phyloP scores from a whole-genome alignment of 92 coral and sea anemone species.

The Chrysogorgia sp. region DNA sequence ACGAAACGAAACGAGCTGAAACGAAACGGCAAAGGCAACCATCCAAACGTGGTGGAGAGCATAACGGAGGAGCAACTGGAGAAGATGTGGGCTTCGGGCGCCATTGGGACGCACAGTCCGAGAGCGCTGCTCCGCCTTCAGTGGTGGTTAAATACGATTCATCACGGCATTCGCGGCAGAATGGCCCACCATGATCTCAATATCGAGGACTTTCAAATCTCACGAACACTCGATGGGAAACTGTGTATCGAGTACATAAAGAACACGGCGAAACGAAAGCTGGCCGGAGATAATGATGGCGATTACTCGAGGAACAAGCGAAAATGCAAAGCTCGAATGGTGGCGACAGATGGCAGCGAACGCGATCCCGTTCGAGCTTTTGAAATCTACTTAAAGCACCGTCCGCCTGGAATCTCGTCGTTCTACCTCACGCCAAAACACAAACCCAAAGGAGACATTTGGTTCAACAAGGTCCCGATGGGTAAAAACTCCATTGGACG shows the following conservation, averaged over 20 bases:
- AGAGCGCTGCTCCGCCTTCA: conserved; percentile 91
- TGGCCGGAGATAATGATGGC: conserved; percentile 89
- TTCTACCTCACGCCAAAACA: conserved; percentile 99
- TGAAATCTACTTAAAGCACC: conserved; percentile 91
- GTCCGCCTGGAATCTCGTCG: conserved; percentile 99
- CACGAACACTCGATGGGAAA: conserved; percentile 97
- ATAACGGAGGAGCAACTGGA: conserved; percentile 97
- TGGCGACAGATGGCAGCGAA: conserved; percentile 97
- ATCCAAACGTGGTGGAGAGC: conserved; percentile 98
- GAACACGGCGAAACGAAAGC: conserved; percentile 82
- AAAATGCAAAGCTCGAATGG: conserved; percentile 93
- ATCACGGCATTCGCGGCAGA: conserved; percentile 96
- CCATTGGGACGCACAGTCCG: conserved; percentile 98
- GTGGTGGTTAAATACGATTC: conserved; percentile 99
- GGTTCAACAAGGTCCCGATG: conserved; percentile 99
- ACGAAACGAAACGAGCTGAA: conserved; percentile 97
- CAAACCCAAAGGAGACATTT: conserved; percentile 99
- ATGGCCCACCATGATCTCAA: conserved; percentile 99
- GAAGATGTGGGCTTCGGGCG: conserved; percentile 99
- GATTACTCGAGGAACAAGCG: conserved; percentile 88
- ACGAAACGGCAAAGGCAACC: conserved; percentile 98
- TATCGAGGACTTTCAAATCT: conserved; percentile 96
- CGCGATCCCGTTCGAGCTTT: conserved; percentile 99
- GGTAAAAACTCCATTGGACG: conserved; percentile 98
- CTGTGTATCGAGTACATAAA: conserved; percentile 93